Base-by-base conservation (phyloP, 2,797 vertebrate species). In the Karalla daura region DNA sequence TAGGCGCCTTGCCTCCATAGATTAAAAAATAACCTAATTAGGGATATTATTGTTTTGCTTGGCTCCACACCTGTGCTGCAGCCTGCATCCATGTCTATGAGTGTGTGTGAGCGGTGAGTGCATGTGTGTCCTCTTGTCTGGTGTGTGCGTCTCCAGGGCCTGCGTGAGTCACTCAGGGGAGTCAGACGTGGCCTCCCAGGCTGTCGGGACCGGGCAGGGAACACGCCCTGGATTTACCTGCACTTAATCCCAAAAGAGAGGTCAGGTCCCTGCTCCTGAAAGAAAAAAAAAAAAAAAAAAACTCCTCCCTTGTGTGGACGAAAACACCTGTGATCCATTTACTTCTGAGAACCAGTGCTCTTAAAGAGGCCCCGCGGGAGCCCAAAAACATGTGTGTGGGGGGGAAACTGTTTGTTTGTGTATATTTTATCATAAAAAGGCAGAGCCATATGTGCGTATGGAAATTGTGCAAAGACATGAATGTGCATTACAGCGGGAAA, bases 21-120 rank as follows among this genome's bases (percentile, higher is more conserved):
- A 90, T 91, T 85, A 85, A 88, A 88, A 89, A 86, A 84, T 80
- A 89, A 89, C 82, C 86, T 86, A 92, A 89, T 89, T 89, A 90
- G 78, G 81, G 68, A 76, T 88, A 86, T 84, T 92, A 85, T 88
- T 89, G 86, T 88, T 91, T 84, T 87, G 75, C 76, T 85, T 65
- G 83, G 71, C 70, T 81, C 69, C 60, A 78, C 88, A 90, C 77
- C 86, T 91, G 90, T 74, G 82, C 80, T 74, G 25, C 77, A 63
- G 47, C 47, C 41, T 68, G 44, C 40, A 6, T 75, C 61, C 64
- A 54, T 70, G 78, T 62, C 17, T 65, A n/a, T n/a, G 45, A 27
- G 30, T 51, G 63, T 62, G 49, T 43, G 35, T 54, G 60, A 32
- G 12, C 58, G 27, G 49, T 56, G 62, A 20, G 36, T 70, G 68